Evolutionary conservation across 2,797 vertebrate genomes (phyloP), one percentile per base, ranked within the genome.

Genomic region (Salarias fasciatus): DNA sequence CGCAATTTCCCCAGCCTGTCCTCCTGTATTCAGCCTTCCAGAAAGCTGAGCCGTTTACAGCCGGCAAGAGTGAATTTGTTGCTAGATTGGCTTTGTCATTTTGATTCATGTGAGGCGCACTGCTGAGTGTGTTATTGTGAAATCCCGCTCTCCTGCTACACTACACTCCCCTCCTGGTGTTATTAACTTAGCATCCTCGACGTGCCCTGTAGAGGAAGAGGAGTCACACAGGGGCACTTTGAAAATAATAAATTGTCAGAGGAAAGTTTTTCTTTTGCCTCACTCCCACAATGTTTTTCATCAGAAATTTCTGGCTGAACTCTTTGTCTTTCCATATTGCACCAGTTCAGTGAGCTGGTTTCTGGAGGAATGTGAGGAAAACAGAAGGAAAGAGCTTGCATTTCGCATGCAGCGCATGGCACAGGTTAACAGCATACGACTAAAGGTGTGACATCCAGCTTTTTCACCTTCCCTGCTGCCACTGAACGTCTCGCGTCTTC

Each of bases 51-150:
- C 68, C 42, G 63, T 85, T 83, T 84, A 77, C 54, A 53, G 69
- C 60, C 61, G 67, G 77, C 69, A 13, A 60, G 54, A 80, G 74
- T 62, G 76, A 82, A 83, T 86, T 82, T 79, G 59, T 80, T 50
- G 48, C 75, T 50, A 72, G 79, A 89, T 85, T 88, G 86, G 55
- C 63, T 84, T 81, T 89, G 80, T 88, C 86, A 85, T 76, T 85
- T 87, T 88, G 86, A 89, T 86, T 77, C 80, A 87, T 83, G 82
- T 44, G 78, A 43, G 55, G 44, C 68, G 66, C 43, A 53, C 72
- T 30, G 36, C 71, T 10, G 71, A 81, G 68, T 57, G 71, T 77
- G 79, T 89, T 86, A 83, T 61, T 77, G 75, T 61, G 61, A 47
- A 30, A 66, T 67, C 63, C 52, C 38, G 48, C 68, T 66, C 57